These are phyloP conservation scores for Drosophila diplacantha DNA, from an alignment of 2,888 invertebrate genomes.

Conservation along the genomic window DNA sequence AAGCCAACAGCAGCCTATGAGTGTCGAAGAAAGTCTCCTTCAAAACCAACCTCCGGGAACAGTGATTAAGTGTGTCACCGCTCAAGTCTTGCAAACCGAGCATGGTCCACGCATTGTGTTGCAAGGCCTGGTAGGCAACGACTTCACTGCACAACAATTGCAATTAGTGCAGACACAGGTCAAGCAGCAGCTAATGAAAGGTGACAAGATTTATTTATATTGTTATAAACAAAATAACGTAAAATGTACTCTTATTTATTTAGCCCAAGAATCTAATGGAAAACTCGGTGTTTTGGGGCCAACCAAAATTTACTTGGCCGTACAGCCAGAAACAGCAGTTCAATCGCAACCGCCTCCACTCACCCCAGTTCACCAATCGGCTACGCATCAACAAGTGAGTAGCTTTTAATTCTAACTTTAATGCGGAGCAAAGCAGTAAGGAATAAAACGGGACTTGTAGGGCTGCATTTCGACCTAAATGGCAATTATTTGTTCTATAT, in stretches of 20 bases:
- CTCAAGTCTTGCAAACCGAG: constrained; percentile 90
- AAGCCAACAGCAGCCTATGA: constrained; percentile 55
- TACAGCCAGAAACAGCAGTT: constrained; percentile 82
- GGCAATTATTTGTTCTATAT: constrained; percentile 26
- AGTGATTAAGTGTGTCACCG: constrained; percentile 91
- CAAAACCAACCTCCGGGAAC: constrained; percentile 91
- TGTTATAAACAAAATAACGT: neutral
- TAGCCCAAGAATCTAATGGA: constrained; percentile 90
- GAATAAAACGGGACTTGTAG: constrained; percentile 12
- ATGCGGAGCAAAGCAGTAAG: constrained; percentile 18
- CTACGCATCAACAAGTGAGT: constrained; percentile 78
- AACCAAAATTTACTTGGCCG: constrained; percentile 90
- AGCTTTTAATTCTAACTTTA: constrained; percentile 70
- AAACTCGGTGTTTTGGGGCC: constrained; percentile 91
- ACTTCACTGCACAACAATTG: constrained; percentile 89
- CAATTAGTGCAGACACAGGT: constrained; percentile 92
- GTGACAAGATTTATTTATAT: constrained; percentile 75
- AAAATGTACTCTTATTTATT: constrained; percentile 29
- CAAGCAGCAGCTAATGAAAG: constrained; percentile 91
- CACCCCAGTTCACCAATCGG: constrained; percentile 78
- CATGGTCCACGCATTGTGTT: constrained; percentile 91
- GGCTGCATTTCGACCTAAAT: constrained; percentile 20
- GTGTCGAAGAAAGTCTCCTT: constrained; percentile 85
- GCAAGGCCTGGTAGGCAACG: constrained; percentile 89
- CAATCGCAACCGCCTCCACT: constrained; percentile 79